Percentiles rank a stretch among this genome's conserved stretches.
These are phyloP conservation scores for Ligdia adustata DNA, from an alignment of 2,888 invertebrate species.

Conservation along the genomic window DNA sequence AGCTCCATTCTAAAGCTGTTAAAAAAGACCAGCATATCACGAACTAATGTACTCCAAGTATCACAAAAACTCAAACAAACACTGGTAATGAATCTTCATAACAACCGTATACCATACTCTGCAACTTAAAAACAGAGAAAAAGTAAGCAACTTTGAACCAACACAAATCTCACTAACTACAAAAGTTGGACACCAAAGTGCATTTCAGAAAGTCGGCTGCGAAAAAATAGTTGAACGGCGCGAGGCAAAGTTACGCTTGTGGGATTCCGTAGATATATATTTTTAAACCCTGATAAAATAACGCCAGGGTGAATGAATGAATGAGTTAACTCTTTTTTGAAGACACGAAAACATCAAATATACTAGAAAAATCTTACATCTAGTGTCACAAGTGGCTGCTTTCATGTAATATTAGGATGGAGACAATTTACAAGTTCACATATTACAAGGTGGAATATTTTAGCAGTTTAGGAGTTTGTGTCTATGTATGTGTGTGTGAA, in stretches of 20 bases:
- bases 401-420: background rate
- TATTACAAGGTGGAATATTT: no score
- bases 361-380: no score
- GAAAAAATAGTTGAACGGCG: constrained; percentile 5
- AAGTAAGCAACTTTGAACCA: constrained; percentile 3
- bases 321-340: background rate
- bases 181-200: constrained; percentile 16
- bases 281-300: background rate
- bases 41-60: no score
- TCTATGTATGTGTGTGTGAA: no score
- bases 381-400: background rate
- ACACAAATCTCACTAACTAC: constrained; percentile 19
- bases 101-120: background rate
- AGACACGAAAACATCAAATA: no score
- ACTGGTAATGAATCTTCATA: background rate
- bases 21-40: no score
- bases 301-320: background rate
- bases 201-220: constrained; percentile 8
- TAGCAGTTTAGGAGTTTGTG: no score
- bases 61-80: background rate
- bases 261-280: background rate
- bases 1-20: background rate
- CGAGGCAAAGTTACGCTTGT: background rate
- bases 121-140: constrained; percentile 1
- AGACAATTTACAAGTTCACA: no score